Percentiles rank a stretch among this genome's conserved stretches.
Conservation (phyloP, 2,113 vertebrate species). For the Heterotis niloticus region DNA sequence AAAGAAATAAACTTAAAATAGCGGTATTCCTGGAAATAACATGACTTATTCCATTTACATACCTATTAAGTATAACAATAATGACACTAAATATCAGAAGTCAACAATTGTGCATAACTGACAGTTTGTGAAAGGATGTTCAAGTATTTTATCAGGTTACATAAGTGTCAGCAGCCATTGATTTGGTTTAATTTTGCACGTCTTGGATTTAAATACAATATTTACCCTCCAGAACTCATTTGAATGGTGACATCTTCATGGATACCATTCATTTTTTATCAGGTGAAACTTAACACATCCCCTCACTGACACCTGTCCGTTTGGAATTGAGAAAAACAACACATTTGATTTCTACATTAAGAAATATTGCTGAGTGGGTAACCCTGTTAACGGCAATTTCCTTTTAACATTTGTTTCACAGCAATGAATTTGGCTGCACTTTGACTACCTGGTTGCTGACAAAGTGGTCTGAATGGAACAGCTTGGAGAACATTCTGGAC, state of each 20-base stretch:
- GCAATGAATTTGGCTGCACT: no score
- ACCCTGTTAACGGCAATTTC: no score
- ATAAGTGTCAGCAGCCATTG: neutral
- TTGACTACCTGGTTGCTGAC: no score
- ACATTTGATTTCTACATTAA: no score
- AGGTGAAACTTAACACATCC: neutral
- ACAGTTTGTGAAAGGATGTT: neutral
- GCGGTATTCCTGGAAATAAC: constrained; percentile 39
- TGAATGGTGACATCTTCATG: neutral
- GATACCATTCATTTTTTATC: neutral
- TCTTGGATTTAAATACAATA: neutral
- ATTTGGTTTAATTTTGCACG: neutral
- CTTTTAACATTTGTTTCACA: no score
- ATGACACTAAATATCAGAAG: constrained; percentile 13
- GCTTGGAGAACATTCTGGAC: no score
- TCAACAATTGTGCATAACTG: neutral
- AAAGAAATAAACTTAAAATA: constrained; percentile 33
- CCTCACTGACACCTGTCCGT: neutral
- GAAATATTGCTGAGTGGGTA: no score
- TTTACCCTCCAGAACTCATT: neutral
- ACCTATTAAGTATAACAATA: constrained; percentile 28
- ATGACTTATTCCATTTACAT: constrained; percentile 31
- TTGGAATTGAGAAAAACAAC: no score
- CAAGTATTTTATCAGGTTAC: neutral
- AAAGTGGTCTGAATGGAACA: no score